Conservation (phyloP, 2,113 vertebrate genomes). For the Hystrix cristata region DNA sequence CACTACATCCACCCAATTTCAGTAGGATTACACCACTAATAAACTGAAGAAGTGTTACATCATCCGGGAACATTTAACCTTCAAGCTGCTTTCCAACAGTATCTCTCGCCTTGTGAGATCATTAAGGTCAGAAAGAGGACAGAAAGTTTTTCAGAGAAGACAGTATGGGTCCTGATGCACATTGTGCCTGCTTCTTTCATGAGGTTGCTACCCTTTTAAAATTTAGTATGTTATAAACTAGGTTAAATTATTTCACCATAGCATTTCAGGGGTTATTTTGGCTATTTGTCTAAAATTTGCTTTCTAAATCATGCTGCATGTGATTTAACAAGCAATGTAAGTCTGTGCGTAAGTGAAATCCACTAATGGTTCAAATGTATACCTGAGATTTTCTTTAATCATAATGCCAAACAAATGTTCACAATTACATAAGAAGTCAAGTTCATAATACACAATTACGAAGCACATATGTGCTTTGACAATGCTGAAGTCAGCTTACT, state of each 20-base stretch:
- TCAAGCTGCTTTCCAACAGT: not conserved
- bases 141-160: not conserved
- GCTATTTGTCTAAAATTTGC: not conserved
- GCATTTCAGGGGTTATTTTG: not conserved
- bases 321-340: not conserved
- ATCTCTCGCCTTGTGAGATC: too few relatives aligned
- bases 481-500: not conserved
- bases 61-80: too few relatives aligned
- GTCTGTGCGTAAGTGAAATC: not conserved
- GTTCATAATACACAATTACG: not conserved
- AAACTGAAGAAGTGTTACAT: not conserved
- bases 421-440: conserved; percentile 21
- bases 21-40: not conserved
- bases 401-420: not conserved
- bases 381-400: conserved; percentile 38
- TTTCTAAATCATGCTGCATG: not conserved
- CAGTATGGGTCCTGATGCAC: rapidly evolving
- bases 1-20: not conserved
- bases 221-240: not conserved
- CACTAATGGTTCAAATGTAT: not conserved
- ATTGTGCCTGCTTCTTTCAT: not conserved
- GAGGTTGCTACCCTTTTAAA: not conserved
- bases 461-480: not conserved
- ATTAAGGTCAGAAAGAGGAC: not conserved
- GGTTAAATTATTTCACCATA: not conserved